A percentile compares a stretch with the other conserved stretches of the same genome.
phyloP scores from a whole-genome alignment of 2,888 invertebrate genomes.

The Papilio protenor region DNA sequence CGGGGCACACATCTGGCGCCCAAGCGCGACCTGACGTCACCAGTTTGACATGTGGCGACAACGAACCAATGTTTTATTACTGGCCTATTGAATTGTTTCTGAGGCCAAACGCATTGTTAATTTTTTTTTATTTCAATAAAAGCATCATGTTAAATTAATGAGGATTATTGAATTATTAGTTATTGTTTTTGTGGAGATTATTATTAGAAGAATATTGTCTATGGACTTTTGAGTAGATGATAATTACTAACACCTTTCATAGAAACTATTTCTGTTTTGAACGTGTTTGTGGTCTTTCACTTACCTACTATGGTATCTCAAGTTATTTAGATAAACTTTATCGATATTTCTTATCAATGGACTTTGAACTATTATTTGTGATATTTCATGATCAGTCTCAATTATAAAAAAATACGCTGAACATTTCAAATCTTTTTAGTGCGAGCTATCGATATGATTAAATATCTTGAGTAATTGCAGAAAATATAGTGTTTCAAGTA shows the following conservation, averaged over 20 bases:
- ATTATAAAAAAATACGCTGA: not conserved
- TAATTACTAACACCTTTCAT: no score
- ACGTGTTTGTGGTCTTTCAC: not conserved
- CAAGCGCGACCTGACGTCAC: slow-evolving; percentile 70
- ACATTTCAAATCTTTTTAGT: not conserved
- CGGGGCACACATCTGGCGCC: slow-evolving; percentile 68
- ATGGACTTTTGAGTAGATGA: not conserved
- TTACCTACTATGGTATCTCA: not conserved
- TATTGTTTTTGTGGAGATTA: not conserved
- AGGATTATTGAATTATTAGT: not conserved
- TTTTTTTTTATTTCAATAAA: not conserved
- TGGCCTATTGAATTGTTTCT: slow-evolving; percentile 55
- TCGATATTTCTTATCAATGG: not conserved
- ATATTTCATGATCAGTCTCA: not conserved
- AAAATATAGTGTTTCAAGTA: not conserved
- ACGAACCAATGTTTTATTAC: slow-evolving; percentile 59
- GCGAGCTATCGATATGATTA: not conserved
- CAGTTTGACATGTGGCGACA: slow-evolving; percentile 72
- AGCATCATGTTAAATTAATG: not conserved
- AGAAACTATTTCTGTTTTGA: no score
- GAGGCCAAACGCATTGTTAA: slow-evolving; percentile 34
- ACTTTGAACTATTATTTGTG: slow-evolving; percentile 1
- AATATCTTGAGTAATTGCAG: not conserved
- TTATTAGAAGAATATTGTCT: not conserved
- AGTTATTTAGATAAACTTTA: not conserved